Conservation (phyloP, 2,888 invertebrate species). For the Macrophya alboannulata region DNA sequence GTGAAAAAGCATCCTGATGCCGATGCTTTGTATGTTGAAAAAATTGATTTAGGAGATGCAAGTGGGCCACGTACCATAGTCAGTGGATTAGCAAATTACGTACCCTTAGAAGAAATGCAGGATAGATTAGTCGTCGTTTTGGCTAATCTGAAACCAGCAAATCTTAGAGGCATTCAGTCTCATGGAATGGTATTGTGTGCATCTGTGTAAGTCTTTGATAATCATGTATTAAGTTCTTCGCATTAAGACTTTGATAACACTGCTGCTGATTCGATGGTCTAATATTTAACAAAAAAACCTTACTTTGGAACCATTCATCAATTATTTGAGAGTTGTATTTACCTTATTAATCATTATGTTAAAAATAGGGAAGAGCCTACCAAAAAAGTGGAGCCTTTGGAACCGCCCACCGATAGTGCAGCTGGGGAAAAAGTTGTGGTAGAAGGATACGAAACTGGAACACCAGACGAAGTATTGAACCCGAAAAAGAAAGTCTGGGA, state of each 20-base stretch:
- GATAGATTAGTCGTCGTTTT: conserved; percentile 95
- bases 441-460: conserved; percentile 90
- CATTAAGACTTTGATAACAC: not conserved
- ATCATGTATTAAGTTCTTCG: conserved; percentile 31
- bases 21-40: conserved; percentile 94
- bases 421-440: conserved; percentile 93
- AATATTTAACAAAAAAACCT: not conserved
- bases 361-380: conserved; percentile 85
- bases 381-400: conserved; percentile 92
- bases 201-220: conserved; percentile 83
- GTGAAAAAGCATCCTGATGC: conserved; percentile 95
- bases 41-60: conserved; percentile 93
- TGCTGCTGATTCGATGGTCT: not conserved
- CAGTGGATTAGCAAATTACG: conserved; percentile 96
- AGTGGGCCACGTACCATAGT: conserved; percentile 81
- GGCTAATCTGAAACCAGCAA: conserved; percentile 98
- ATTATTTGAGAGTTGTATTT: not conserved
- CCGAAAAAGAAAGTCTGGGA: conserved; percentile 99
- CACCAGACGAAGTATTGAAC: conserved; percentile 93
- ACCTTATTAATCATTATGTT: conserved; percentile 29
- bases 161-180: conserved; percentile 96
- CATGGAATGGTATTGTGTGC: conserved; percentile 97
- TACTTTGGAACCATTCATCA: not conserved
- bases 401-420: conserved; percentile 88
- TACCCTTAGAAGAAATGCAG: conserved; percentile 94